Evolutionary conservation across 2,797 vertebrate species (phyloP), one percentile per base, ranked within the genome.

Genomic region (Macropodus opercularis): DNA sequence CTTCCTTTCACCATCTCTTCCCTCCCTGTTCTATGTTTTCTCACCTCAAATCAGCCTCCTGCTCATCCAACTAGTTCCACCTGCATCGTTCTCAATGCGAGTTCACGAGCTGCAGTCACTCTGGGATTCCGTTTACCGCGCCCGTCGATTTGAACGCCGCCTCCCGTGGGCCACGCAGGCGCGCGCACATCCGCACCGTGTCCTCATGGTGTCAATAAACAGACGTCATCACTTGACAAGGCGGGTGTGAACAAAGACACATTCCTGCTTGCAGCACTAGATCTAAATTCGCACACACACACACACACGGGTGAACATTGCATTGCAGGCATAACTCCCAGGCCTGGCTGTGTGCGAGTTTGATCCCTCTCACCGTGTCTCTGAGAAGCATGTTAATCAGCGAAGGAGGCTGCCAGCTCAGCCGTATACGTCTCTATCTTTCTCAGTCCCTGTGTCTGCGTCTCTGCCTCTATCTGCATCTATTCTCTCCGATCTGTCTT

Each of bases 301-400:
- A 62, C 51, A 65, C 56, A 54, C 26, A 69, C 40, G 38, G 34
- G 69, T 47, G 63, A 58, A 74, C 60, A 57, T 73, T 63, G 62
- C 62, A 76, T 71, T 80, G 83, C 87, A 86, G 76, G 83, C 76
- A 71, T 79, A 73, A 80, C 83, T 90, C 80, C 72, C 71, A 75
- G 83, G 70, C 78, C 61, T 68, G 78, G 63, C 77, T 83, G 79
- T 72, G 76, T 55, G 74, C 60, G 69, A 73, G 82, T 89, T 85
- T 86, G 85, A 90, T 85, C 87, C 74, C 68, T 72, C 78, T 79
- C 83, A 80, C 83, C 65, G 59, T 75, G 80, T 81, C 85, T 90
- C 85, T 90, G 86, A 91, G 87, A 83, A 72, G 90, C 89, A 90
- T 91, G 85, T 85, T 89, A 92, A 92, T 92, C 87, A 89, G 72